A percentile compares a stretch with the other conserved stretches of the same genome.
Conservation (phyloP, 1,140 invertebrate species). For the Mizuhopecten yessoensis region DNA sequence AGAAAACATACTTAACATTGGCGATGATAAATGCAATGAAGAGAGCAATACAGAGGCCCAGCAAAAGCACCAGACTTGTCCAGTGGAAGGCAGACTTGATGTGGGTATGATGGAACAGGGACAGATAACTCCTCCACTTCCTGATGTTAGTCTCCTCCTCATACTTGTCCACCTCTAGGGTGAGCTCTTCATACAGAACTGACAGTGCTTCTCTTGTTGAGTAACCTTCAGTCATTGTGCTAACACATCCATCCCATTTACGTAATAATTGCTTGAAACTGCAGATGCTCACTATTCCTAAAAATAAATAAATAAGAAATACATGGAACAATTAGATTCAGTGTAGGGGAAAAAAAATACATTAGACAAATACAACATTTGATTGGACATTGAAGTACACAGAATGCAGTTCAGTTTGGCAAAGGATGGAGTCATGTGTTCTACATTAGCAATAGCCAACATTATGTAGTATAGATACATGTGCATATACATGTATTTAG, state of each 20-base stretch:
- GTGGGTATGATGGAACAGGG: conserved; percentile 47
- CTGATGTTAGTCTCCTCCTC: conserved; percentile 41
- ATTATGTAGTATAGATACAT: no score
- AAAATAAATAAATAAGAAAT: no score
- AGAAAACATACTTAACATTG: conserved; percentile 48
- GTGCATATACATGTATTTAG: no score
- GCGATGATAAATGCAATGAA: conserved; percentile 55
- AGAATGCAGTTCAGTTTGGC: no score
- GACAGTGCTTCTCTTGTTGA: conserved; percentile 55
- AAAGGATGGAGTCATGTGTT: no score
- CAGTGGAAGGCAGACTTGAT: conserved; percentile 62
- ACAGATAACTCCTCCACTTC: conserved; percentile 42
- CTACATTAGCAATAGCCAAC: no score
- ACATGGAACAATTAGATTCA: no score
- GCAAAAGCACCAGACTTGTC: conserved; percentile 58
- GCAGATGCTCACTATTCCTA: neutral
- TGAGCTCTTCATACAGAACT: conserved; percentile 54
- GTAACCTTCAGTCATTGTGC: conserved; percentile 41
- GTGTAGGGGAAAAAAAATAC: no score
- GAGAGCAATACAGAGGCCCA: conserved; percentile 45
- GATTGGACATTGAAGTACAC: no score
- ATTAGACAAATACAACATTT: no score
- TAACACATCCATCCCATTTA: neutral
- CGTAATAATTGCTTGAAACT: neutral
- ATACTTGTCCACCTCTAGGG: conserved; percentile 45